Evolutionary conservation across 2,888 invertebrate genomes (phyloP).

Genomic region (Aspidiotus rigidus): DNA sequence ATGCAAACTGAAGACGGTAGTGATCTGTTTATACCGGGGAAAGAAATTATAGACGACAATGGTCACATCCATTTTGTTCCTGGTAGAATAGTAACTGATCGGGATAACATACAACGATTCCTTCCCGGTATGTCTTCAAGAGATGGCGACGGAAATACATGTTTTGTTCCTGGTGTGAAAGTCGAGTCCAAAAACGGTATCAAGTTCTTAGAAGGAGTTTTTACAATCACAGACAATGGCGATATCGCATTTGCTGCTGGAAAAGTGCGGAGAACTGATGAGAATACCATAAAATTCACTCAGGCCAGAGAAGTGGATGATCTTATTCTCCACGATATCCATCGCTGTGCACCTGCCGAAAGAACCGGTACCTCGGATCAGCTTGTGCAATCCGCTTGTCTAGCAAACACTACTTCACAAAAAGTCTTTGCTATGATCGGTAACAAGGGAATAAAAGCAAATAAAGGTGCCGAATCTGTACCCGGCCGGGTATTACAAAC

Average conservation of each 20-base stretch:
- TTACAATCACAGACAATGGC: conserved; percentile 51
- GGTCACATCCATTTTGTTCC: conserved; percentile 59
- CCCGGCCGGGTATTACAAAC: conserved; percentile 68
- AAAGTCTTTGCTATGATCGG: too few relatives aligned
- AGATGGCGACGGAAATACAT: conserved; percentile 51
- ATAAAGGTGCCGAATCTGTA: conserved; percentile 61
- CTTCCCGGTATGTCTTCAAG: conserved; percentile 55
- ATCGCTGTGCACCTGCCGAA: conserved; percentile 37
- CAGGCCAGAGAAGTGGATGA: conserved; percentile 2
- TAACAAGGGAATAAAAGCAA: conserved; percentile 59
- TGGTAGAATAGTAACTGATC: conserved; percentile 63
- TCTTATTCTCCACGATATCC: conserved; percentile 25
- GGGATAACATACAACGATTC: conserved; percentile 56
- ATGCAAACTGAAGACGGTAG: conserved; percentile 58
- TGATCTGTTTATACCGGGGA: conserved; percentile 65
- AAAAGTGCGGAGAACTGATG: conserved; percentile 42
- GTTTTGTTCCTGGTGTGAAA: conserved; percentile 58
- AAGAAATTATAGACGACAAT: conserved; percentile 51
- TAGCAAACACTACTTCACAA: conserved; percentile 57
- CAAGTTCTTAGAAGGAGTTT: conserved; percentile 58
- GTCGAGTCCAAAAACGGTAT: conserved; percentile 55
- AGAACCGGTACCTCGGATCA: conserved; percentile 52
- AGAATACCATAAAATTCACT: conserved; percentile 7
- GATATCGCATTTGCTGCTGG: conserved; percentile 55
- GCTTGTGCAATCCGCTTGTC: conserved; percentile 54